Evolutionary conservation across 2,797 vertebrate species (phyloP), one percentile per base, ranked within the genome.

Genomic region (Epinephelus malabaricus): DNA sequence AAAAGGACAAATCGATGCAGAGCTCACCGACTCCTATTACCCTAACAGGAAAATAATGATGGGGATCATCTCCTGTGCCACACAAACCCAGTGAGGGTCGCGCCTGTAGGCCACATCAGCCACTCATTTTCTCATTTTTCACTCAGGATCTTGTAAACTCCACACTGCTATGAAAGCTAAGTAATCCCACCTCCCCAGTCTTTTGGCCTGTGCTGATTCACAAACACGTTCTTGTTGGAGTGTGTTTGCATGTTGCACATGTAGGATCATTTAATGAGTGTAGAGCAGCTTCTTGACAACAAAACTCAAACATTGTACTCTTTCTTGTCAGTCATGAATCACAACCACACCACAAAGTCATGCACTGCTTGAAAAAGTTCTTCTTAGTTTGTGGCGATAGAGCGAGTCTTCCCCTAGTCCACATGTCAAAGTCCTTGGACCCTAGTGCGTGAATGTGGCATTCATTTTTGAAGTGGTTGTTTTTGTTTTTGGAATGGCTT

Each of bases 41-140:
- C 74, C 83, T 83, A 90, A 90, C 87, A 87, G 69, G 82, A 90
- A 80, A 86, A 66, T 79, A 77, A 92, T 90, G 90, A 81, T 84
- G 73, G 75, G 82, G 80, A 86, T 91, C 85, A 80, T 89, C 86
- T 79, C 79, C 70, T 21, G 30, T 61, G 80, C 84, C 78, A 77
- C 78, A 69, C 77, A 65, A 43, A 67, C 76, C 72, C 81, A 67
- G 59, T 1, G 72, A 79, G 65, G 88, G 87, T 76, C 18, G 1
- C 5, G 14, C 66, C 72, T 76, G 50, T 74, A 2, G 78, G 83
- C 68, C 81, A 69, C 64, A 30, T 55, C 13, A 11, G 72, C 59
- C 63, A 78, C 74, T 78, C 58, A 50, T 77, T 89, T 73, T 78
- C 84, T 87, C 67, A 76, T 87, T 89, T 87, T 83, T 87, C 78